Evolutionary conservation across 92 coral and sea anemone species (phyloP), one percentile per base, ranked within the genome.

Genomic region (Palythoa caribaeorum): DNA sequence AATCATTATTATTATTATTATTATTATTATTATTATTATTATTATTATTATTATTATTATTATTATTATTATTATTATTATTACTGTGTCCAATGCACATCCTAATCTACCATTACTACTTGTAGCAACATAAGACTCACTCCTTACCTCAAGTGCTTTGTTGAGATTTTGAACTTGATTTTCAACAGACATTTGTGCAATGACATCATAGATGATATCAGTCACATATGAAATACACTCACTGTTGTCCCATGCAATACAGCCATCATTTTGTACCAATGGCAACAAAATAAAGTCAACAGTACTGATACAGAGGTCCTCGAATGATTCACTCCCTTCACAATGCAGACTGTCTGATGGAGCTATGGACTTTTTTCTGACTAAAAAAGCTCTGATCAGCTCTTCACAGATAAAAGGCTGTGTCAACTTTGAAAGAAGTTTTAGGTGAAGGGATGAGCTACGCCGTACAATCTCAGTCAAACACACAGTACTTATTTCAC

Each of bases 401-500:
- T 80, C 66, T 39, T 81, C 70, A 10, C 94, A 94, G 71, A 90
- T 73, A 76, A 97, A 97, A 21, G 91, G 84, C 3, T 94, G 94
- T 35, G 94, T 77, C 80, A 97, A 79, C 2, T 78, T 48, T 9
- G 99, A 91, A 10, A 94, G 89, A 51, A 97, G 91, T 71, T 55
- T 87, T 11, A 95, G 79, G 83, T 95, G 90, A 36, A 60, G 11
- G n/a, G 71, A 40, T 9, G 96, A 92, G 59, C 63, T 81, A 19
- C 88, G 76, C 36, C 83, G 70, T 86, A 72, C 50, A 3, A 88
- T 85, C 79, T 91, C 80, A 12, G 87, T 87, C 62, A 92, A 57
- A 81, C 96, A 93, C 68, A 85, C 38, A 13, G 75, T 62, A 71
- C 95, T 91, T 50, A 88, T 48, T 10, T 88, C 63, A 59, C 95